Evolutionary conservation across 2,113 vertebrate species (phyloP).

Genomic region (Fulica atra): DNA sequence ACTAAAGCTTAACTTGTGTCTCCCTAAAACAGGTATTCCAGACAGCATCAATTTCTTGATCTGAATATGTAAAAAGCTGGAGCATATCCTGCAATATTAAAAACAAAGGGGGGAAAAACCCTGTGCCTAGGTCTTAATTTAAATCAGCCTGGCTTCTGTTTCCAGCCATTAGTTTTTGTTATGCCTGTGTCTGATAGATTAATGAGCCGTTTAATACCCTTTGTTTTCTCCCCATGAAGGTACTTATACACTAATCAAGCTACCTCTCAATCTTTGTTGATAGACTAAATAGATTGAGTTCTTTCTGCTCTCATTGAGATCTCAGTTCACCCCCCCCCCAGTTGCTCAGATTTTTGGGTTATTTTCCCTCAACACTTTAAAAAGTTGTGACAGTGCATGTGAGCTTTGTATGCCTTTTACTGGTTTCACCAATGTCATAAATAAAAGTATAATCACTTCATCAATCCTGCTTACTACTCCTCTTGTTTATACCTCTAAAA

Average conservation of each 20-base stretch:
- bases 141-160: constrained; percentile 30
- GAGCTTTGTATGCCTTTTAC: not conserved
- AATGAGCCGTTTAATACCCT: constrained; percentile 63
- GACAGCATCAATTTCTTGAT: not conserved
- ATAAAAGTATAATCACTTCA: constrained; percentile 45
- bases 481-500: constrained; percentile 32
- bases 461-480: constrained; percentile 24
- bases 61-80: not conserved
- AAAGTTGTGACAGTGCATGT: not conserved
- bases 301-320: not conserved
- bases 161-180: constrained; percentile 59
- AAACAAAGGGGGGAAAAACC: not conserved
- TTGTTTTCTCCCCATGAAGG: constrained; percentile 52
- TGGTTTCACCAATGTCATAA: constrained; percentile 9
- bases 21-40: not conserved
- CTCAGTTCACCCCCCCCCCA: fast-evolving
- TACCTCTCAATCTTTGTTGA: constrained; percentile 52
- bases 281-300: constrained; percentile 30
- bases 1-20: not conserved
- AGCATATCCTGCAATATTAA: not conserved
- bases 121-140: constrained; percentile 19
- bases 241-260: constrained; percentile 59
- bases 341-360: not conserved
- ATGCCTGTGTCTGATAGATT: constrained; percentile 43
- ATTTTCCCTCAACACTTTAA: not conserved